Evolutionary conservation across 2,888 invertebrate genomes (phyloP).

Genomic region (Ennomos erosarius): DNA sequence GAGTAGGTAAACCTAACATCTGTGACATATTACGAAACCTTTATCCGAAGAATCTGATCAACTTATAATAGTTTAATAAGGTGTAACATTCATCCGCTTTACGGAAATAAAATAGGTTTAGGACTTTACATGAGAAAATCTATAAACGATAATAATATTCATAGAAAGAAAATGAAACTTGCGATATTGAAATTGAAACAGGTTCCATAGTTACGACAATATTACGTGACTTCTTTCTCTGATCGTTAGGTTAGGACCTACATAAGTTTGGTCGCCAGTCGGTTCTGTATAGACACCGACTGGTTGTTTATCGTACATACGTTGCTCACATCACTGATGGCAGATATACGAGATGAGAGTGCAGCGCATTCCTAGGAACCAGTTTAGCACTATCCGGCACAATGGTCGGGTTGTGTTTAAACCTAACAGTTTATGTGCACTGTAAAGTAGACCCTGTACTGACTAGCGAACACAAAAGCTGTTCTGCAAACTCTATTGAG

Average conservation of each 20-base stretch:
- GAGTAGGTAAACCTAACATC: no score
- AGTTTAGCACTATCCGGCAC: constrained; percentile 65
- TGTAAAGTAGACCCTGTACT: constrained; percentile 10
- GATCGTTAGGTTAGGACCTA: constrained; percentile 20
- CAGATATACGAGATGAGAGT: constrained; percentile 51
- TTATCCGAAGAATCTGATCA: no score
- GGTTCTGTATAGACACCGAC: constrained; percentile 37
- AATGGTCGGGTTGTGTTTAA: constrained; percentile 45
- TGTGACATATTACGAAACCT: no score
- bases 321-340: constrained; percentile 49
- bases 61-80: no score
- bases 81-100: no score
- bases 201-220: background rate
- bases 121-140: no score
- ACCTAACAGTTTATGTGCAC: constrained; percentile 35
- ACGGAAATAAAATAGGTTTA: no score
- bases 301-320: constrained; percentile 49
- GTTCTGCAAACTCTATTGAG: constrained; percentile 15
- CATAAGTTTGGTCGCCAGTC: constrained; percentile 5
- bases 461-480: constrained; percentile 11
- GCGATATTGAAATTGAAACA: no score
- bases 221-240: constrained; percentile 16
- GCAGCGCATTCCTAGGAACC: constrained; percentile 72
- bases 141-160: no score
- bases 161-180: no score